Evolutionary conservation across 2,113 vertebrate species (phyloP).

Genomic region (Callaeas wilsoni): DNA sequence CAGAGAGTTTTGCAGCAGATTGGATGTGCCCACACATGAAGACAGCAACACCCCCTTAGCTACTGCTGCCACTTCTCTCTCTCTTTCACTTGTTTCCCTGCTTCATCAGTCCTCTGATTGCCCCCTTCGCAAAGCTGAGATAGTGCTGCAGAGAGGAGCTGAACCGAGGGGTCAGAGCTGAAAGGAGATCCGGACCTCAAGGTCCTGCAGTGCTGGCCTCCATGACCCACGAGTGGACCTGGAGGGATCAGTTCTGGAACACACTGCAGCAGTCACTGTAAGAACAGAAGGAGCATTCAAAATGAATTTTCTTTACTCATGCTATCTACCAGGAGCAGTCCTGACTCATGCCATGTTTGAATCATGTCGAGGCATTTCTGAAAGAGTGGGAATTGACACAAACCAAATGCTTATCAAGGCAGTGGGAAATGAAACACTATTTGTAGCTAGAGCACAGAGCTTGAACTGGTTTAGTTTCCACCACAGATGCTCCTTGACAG

Average conservation of each 20-base stretch:
- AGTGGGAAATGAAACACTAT: not conserved
- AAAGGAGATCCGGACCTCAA: not conserved
- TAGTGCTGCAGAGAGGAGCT: not conserved
- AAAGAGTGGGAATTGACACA: not conserved
- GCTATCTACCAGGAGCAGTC: not conserved
- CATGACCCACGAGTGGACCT: not conserved
- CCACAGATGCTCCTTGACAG: not conserved
- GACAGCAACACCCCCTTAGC: not conserved
- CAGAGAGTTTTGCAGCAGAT: not conserved
- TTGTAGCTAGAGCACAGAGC: not conserved
- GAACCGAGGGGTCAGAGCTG: not conserved
- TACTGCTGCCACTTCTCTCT: not conserved
- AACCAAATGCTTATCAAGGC: not conserved
- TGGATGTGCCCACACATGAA: not conserved
- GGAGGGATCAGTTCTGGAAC: not conserved
- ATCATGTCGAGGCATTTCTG: not conserved
- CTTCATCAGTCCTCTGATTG: not conserved
- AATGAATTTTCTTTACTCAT: not conserved
- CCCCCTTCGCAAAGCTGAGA: not conserved
- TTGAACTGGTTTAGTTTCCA: not conserved
- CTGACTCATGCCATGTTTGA: fast-evolving
- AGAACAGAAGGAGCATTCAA: not conserved
- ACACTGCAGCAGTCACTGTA: not conserved
- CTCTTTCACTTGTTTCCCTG: not conserved
- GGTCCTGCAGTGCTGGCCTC: too few relatives aligned